Base-by-base conservation (phyloP, 2,888 invertebrate species). In the Dicyrtomina minuta region DNA sequence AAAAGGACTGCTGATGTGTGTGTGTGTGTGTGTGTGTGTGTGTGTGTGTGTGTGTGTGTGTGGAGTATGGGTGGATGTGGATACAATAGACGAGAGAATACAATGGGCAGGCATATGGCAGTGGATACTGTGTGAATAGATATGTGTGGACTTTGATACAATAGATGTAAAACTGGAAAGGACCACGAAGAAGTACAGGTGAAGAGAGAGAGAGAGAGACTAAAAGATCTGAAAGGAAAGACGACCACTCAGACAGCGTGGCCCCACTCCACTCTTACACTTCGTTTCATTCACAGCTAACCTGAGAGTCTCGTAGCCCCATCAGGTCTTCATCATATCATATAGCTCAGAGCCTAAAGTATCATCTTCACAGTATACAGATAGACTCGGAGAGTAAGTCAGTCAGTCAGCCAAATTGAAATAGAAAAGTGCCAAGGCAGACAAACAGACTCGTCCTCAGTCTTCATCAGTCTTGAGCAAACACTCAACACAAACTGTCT, bases 161-260 rank as follows among this genome's bases (percentile, higher is more conserved):
- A 27, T 15, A 17, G 22, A 53, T 55, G 65, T 53, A 55, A 41
- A 46, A 51, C 49, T 46, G 61, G 51, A 62, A 56, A 66, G 55
- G 60, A 43, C 60, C 24, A 43, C n/a, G n/a, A 46, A 46, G 17
- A 17, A 20, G 8, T 55, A 27, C 10, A 17, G 22, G 39, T 55
- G 65, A 56, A 56, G 24, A 51, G 44, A 26, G 24, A 44, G 33
- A 62, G 27, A 66, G 55, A 43, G 43, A 41, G 15, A 20, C 3
- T 12, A 6, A 46, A 12, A 17, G 20, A 8, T 26, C 8, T 17
- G n/a, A 41, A 41, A 41, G 53, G 17, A 64, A 49, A 51, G 66
- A 56, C 39, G 66, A 56, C 43, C 66, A 58, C 49, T 59, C 67
- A 68, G 68, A 68, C 68, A 53, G 68, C 67, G 51, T 67, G 67